Evolutionary conservation across 2,888 invertebrate species (phyloP).

Genomic region (Metopia argyrocephala): DNA sequence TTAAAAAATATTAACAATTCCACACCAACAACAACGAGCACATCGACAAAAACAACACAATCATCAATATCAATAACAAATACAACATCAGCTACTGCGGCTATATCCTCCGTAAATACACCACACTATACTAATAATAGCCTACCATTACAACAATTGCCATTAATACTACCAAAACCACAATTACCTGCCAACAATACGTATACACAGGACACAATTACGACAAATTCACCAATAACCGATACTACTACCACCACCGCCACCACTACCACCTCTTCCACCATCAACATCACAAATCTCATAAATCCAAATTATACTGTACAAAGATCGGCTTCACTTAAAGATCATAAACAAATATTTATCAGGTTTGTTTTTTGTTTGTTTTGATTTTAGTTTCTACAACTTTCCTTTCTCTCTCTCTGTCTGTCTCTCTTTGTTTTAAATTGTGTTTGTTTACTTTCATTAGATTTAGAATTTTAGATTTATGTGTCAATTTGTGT

Average conservation of each 20-base stretch:
- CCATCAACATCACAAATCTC: constrained; percentile 73
- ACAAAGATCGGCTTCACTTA: constrained; percentile 82
- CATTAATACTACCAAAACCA: constrained; percentile 65
- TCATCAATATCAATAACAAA: constrained; percentile 48
- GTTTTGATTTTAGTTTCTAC: constrained; percentile 31
- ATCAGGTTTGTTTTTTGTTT: constrained; percentile 77
- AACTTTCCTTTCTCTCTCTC: constrained; percentile 19
- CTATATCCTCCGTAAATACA: constrained; percentile 13
- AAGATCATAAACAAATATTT: constrained; percentile 78
- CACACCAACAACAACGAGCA: constrained; percentile 39
- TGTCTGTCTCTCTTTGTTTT: constrained; percentile 33
- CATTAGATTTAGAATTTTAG: constrained; percentile 24
- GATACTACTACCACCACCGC: constrained; percentile 70
- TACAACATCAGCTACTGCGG: constrained; percentile 18
- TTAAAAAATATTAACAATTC: constrained; percentile 32
- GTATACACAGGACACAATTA: constrained; percentile 65
- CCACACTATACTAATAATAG: constrained; percentile 43
- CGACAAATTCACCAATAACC: constrained; percentile 62
- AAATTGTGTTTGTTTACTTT: constrained; percentile 4
- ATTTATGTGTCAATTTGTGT: constrained; percentile 36
- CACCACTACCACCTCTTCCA: constrained; percentile 64
- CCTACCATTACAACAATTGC: constrained; percentile 61
- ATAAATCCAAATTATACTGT: constrained; percentile 80
- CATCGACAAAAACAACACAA: constrained; percentile 35
- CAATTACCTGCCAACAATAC: constrained; percentile 55